These are phyloP conservation scores for Siderastrea radians DNA, from an alignment of 92 coral and sea anemone species.

Conservation along the genomic window DNA sequence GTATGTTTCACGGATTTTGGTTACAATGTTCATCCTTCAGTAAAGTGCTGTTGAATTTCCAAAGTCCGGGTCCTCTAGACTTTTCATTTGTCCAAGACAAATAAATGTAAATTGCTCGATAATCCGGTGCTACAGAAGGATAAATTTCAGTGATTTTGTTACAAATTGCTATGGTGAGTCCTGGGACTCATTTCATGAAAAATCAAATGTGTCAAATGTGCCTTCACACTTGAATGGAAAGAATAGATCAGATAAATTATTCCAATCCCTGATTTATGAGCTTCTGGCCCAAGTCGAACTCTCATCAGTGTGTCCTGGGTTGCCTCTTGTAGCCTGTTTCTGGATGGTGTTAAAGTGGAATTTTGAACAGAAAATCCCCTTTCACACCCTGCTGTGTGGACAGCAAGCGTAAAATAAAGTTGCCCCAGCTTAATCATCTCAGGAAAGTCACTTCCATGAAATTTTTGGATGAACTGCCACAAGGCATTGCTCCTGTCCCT, in stretches of 20 bases:
- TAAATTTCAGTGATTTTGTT: too few relatives aligned
- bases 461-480: slow-evolving; percentile 18
- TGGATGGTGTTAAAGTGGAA: slow-evolving; percentile 48
- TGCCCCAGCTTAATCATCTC: slow-evolving; percentile 17
- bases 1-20: too few relatives aligned
- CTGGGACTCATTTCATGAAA: background rate
- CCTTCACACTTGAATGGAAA: background rate
- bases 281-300: slow-evolving; percentile 31
- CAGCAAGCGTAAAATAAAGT: slow-evolving; percentile 35
- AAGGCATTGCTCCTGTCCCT: slow-evolving; percentile 5
- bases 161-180: background rate
- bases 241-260: background rate
- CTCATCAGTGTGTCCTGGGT: slow-evolving; percentile 33
- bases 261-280: too few relatives aligned
- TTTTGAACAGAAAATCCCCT: slow-evolving; percentile 51
- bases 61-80: too few relatives aligned
- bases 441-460: slow-evolving; percentile 8
- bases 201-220: background rate
- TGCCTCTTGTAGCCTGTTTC: slow-evolving; percentile 26
- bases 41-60: too few relatives aligned
- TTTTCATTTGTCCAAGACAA: too few relatives aligned
- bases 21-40: too few relatives aligned
- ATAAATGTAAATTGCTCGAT: too few relatives aligned
- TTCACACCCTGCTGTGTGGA: slow-evolving; percentile 58
- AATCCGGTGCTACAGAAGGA: too few relatives aligned